phyloP scores from a whole-genome alignment of 2,888 invertebrate species.

The Eulithis testata region DNA sequence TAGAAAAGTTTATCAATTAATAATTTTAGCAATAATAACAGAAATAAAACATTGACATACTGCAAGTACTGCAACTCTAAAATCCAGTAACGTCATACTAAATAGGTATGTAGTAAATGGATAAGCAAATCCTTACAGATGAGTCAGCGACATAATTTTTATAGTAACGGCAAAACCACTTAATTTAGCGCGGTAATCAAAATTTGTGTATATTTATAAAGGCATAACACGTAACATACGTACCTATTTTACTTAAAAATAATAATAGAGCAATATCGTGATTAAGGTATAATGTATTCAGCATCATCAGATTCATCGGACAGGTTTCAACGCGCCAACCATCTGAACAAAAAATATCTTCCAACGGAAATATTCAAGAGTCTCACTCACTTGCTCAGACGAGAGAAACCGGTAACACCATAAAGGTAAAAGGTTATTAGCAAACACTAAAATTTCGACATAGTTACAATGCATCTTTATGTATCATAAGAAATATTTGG shows the following conservation, averaged over 20 bases:
- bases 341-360: constrained; percentile 60
- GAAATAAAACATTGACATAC: not conserved
- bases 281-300: constrained; percentile 56
- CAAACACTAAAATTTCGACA: constrained; percentile 63
- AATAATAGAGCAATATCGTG: constrained; percentile 53
- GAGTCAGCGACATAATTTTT: not conserved
- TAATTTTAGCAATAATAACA: not conserved
- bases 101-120: not conserved
- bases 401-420: constrained; percentile 71
- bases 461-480: constrained; percentile 36
- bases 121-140: constrained; percentile 5
- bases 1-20: not conserved
- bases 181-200: not conserved
- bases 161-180: constrained; percentile 2
- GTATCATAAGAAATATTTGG: constrained; percentile 22
- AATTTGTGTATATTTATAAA: not conserved
- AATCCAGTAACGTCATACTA: constrained; percentile 1
- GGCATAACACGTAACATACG: constrained; percentile 5
- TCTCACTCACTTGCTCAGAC: constrained; percentile 57
- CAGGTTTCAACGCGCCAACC: constrained; percentile 68
- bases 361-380: constrained; percentile 70
- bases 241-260: constrained; percentile 12
- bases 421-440: constrained; percentile 73
- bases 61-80: not conserved
- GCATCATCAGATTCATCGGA: constrained; percentile 64